Evolutionary conservation across 2,888 invertebrate species (phyloP).

Genomic region (Isoperla grammatica): DNA sequence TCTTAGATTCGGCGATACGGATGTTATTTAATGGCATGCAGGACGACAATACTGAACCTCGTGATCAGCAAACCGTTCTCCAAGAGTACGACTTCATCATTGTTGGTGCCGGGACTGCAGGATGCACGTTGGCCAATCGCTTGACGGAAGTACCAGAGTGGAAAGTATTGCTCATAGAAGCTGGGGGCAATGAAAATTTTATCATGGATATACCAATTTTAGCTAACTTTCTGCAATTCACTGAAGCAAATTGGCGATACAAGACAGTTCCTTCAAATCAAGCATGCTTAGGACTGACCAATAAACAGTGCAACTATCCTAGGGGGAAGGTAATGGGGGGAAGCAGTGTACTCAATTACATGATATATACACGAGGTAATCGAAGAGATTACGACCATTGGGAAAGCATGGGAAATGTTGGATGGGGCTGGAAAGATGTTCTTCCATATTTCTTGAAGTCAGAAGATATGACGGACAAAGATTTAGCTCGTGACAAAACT

Average conservation of each 20-base stretch:
- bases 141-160: conserved; percentile 51
- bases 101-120: conserved; percentile 46
- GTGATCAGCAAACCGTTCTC: conserved; percentile 45
- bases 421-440: conserved; percentile 68
- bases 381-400: conserved; percentile 69
- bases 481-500: conserved; percentile 44
- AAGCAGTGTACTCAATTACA: conserved; percentile 69
- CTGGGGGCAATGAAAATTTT: conserved; percentile 61
- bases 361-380: conserved; percentile 71
- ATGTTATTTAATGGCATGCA: conserved; percentile 14
- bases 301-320: conserved; percentile 71
- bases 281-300: conserved; percentile 68
- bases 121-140: conserved; percentile 44
- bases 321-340: conserved; percentile 69
- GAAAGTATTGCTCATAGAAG: conserved; percentile 66
- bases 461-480: conserved; percentile 54
- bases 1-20: conserved; percentile 20
- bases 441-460: conserved; percentile 71
- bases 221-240: conserved; percentile 65
- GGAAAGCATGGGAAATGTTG: conserved; percentile 62
- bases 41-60: conserved; percentile 49
- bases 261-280: conserved; percentile 67
- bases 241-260: conserved; percentile 65
- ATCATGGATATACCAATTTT: conserved; percentile 72
- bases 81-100: conserved; percentile 45